phyloP scores from a whole-genome alignment of 2,113 vertebrate species.

The Smithornis capensis region DNA sequence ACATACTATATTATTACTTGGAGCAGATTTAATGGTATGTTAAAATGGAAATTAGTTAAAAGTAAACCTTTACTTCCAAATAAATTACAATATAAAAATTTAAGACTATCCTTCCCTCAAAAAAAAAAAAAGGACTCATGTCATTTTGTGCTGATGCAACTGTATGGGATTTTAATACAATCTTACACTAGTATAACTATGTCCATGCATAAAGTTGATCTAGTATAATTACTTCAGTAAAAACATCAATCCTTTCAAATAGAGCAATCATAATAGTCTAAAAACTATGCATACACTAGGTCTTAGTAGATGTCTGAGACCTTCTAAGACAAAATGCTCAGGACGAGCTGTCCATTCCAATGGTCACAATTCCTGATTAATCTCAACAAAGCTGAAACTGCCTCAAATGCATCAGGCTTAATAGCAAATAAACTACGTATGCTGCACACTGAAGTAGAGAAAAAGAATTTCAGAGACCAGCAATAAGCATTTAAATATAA shows the following conservation, averaged over 20 bases:
- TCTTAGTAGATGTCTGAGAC: neutral
- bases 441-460: neutral
- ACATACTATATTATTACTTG: neutral
- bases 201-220: neutral
- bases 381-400: neutral
- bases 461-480: neutral
- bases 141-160: neutral
- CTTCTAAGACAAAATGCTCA: neutral
- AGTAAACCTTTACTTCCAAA: neutral
- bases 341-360: neutral
- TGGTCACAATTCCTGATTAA: neutral
- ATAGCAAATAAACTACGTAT: neutral
- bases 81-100: neutral
- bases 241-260: neutral
- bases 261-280: neutral
- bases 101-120: neutral
- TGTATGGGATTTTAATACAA: neutral
- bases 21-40: neutral
- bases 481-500: neutral
- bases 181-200: neutral
- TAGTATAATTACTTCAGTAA: slow-evolving; percentile 1
- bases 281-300: neutral
- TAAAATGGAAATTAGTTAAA: slow-evolving; percentile 18
- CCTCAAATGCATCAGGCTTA: neutral
- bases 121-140: neutral